A percentile compares a stretch with the other conserved stretches of the same genome.
These are phyloP conservation scores for Brachionus sp. DNA, from an alignment of 1,140 invertebrate species.

Conservation along the genomic window DNA sequence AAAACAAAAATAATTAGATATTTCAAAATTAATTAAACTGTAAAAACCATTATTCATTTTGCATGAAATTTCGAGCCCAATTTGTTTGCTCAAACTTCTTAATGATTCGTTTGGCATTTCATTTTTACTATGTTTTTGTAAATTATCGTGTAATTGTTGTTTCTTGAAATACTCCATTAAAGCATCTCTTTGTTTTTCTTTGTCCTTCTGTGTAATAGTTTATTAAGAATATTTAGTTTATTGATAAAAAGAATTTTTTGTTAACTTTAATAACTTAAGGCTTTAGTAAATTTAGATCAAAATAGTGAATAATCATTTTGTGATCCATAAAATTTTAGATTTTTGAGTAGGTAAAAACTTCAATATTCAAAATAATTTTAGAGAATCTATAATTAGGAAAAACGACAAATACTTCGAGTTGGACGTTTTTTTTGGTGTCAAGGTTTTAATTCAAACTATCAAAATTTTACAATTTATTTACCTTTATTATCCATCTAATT, in stretches of 20 bases:
- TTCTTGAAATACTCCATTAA: constrained; percentile 22
- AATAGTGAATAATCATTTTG: too few relatives aligned
- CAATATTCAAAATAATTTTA: too few relatives aligned
- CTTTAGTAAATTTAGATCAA: too few relatives aligned
- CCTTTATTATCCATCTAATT: too few relatives aligned
- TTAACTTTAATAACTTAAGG: too few relatives aligned
- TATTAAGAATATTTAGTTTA: not conserved
- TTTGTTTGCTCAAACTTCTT: not conserved
- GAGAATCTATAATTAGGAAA: too few relatives aligned
- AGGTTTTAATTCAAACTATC: too few relatives aligned
- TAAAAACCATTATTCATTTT: constrained; percentile 4
- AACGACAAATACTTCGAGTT: too few relatives aligned
- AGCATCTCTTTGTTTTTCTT: constrained; percentile 35
- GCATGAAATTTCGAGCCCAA: constrained; percentile 7
- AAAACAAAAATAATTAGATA: not conserved
- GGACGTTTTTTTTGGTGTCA: too few relatives aligned
- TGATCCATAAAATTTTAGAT: too few relatives aligned
- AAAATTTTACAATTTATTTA: too few relatives aligned
- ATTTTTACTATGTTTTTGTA: not conserved
- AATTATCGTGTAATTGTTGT: constrained; percentile 11
- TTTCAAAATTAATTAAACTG: not conserved
- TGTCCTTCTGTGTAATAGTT: not conserved
- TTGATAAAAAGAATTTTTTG: not conserved
- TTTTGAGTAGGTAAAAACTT: too few relatives aligned
- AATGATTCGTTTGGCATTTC: constrained; percentile 27